Base-by-base conservation (phyloP, 2,113 vertebrate genomes). In the Ceratotherium simum region DNA sequence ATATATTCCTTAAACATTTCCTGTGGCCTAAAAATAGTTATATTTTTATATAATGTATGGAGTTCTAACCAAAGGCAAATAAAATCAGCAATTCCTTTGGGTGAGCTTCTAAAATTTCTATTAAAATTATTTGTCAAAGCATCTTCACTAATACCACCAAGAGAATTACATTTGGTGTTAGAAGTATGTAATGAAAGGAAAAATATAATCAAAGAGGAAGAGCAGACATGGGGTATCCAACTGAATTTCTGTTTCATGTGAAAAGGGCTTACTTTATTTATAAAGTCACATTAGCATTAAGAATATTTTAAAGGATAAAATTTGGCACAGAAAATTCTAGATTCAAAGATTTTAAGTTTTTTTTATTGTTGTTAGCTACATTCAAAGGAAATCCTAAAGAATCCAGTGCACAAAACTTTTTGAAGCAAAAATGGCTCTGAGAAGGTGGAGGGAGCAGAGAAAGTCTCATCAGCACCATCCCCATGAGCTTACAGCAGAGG, bases 251-350 rank as follows among this genome's bases (percentile, higher is more conserved):
- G 36, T 90, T 92, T 72, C 67, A 90, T 33, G 46, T 79, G 36
- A 90, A 82, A 82, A 73, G 27, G 54, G 69, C 20, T 65, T 36
- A 78, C 92, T 90, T 90, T 79, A 58, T 18, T 2, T 90, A 96
- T 84, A 84, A 64, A 83, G 62, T 85, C 29, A 86, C 36, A 79
- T 87, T 42, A 62, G 31, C 14, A 91, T 46, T 58, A 94, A 94
- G 25, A 76, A 81, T 65, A 62, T 88, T 90, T 92, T 85, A 73
- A 95, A 95, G 13, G 29, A 94, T 88, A 93, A 96, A 85, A 92
- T 91, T 10, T 85, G 16, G 10, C 62, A 95, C 8, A 93, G 29
- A 85, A 89, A 42, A 84, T 62, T 76, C 58, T 48, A 89, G 16
- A n/a, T 70, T 60, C 75, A 29, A 80, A 81, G 54, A 29, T 73